Evolutionary conservation across 2,888 invertebrate species (phyloP).

Genomic region (Epistrophe grossulariae): DNA sequence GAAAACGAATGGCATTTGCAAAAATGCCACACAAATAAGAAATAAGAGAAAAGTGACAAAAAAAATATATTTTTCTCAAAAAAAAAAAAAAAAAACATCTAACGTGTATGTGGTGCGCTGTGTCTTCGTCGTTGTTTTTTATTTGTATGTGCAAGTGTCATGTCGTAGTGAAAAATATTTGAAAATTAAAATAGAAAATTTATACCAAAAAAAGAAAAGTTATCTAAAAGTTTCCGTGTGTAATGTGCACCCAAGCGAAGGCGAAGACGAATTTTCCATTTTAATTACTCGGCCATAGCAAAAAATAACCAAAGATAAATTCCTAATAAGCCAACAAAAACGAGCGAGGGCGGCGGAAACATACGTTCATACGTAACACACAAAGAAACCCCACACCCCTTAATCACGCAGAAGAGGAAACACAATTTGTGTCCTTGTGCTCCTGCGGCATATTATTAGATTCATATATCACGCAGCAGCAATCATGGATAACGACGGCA

Average conservation of each 20-base stretch:
- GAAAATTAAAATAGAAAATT: constrained; percentile 52
- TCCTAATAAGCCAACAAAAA: constrained; percentile 20
- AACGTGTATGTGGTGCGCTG: constrained; percentile 52
- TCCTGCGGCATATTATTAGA: constrained; percentile 65
- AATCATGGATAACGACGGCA: constrained; percentile 83
- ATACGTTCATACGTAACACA: constrained; percentile 64
- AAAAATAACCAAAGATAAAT: constrained; percentile 11
- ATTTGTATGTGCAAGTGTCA: constrained; percentile 54
- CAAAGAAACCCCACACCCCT: constrained; percentile 29
- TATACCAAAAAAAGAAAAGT: constrained; percentile 45
- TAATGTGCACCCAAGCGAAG: constrained; percentile 68
- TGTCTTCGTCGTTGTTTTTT: constrained; percentile 30
- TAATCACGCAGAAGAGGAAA: constrained; percentile 42
- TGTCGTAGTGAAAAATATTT: constrained; percentile 60
- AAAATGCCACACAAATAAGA: constrained; percentile 70
- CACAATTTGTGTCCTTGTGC: constrained; percentile 69
- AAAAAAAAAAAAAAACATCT: constrained; percentile 31
- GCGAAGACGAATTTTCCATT: constrained; percentile 43
- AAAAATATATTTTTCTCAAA: constrained; percentile 39
- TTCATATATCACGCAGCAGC: constrained; percentile 55
- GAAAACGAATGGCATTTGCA: constrained; percentile 47
- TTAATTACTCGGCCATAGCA: constrained; percentile 55
- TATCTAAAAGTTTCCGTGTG: constrained; percentile 33
- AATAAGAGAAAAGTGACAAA: constrained; percentile 25
- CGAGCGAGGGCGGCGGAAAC: constrained; percentile 50